Conservation (phyloP, 1,140 invertebrate species). For the Yoshiicerus persimilis region DNA sequence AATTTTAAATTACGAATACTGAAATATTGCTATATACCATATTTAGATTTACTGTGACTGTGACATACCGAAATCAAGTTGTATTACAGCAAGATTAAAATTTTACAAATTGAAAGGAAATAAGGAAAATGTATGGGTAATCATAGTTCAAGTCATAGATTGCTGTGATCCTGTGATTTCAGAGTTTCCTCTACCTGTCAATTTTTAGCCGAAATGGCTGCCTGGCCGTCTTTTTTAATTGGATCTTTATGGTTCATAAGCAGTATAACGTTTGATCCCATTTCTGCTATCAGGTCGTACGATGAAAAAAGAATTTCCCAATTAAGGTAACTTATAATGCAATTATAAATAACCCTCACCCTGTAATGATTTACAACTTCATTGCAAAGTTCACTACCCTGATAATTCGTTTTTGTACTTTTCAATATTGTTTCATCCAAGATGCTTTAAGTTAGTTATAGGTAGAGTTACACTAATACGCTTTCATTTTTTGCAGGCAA, state of each 20-base stretch:
- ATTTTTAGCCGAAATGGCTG: too few species aligned
- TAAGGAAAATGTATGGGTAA: too few species aligned
- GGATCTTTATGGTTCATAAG: slow-evolving; percentile 16
- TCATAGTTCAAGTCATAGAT: too few species aligned
- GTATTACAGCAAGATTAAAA: too few species aligned
- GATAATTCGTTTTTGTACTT: not conserved
- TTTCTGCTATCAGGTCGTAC: slow-evolving; percentile 34
- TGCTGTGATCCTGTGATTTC: too few species aligned
- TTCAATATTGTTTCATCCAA: too few species aligned
- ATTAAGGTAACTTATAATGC: slow-evolving; percentile 31
- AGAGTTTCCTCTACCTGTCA: not conserved
- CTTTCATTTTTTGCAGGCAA: slow-evolving; percentile 61
- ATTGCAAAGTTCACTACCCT: not conserved
- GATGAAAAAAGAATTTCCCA: slow-evolving; percentile 36
- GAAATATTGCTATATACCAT: too few species aligned
- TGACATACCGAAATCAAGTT: too few species aligned
- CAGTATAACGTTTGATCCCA: slow-evolving; percentile 18
- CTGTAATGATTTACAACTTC: not conserved
- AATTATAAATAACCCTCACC: not conserved
- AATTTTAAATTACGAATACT: too few species aligned
- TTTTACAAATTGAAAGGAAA: too few species aligned
- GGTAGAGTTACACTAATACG: not conserved
- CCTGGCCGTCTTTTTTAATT: not conserved
- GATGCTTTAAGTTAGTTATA: too few species aligned
- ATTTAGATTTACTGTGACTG: too few species aligned